A percentile compares a stretch with the other conserved stretches of the same genome.
Evolutionary conservation across 2,888 invertebrate genomes (phyloP).

Genomic region (Eupithecia vulgata): DNA sequence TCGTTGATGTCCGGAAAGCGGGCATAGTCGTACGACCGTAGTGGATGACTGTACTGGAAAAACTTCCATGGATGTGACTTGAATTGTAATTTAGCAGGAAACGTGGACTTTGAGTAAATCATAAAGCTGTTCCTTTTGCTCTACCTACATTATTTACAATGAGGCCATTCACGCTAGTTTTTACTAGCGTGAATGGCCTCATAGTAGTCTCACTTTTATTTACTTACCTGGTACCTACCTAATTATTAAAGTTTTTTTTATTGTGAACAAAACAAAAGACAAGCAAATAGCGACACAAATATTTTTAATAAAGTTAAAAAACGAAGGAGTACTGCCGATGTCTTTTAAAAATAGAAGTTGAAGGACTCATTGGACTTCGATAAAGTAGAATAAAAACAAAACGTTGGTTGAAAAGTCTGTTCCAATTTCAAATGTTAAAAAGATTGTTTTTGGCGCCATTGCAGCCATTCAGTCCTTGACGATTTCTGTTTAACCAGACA

Average conservation of each 20-base stretch:
- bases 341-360: background rate
- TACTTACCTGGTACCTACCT: background rate
- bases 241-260: background rate
- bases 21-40: slow-evolving; percentile 49
- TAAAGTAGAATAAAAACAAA: background rate
- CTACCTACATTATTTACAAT: background rate
- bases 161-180: background rate
- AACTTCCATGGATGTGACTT: slow-evolving; percentile 40
- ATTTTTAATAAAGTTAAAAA: no score
- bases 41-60: slow-evolving; percentile 48
- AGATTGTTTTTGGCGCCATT: background rate
- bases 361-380: background rate
- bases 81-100: slow-evolving; percentile 44
- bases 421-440: background rate
- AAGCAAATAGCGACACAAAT: background rate
- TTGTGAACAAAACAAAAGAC: background rate
- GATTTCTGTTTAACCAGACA: background rate
- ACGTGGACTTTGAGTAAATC: slow-evolving; percentile 31
- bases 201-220: background rate
- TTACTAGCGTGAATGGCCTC: no score
- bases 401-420: background rate
- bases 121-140: slow-evolving; percentile 15
- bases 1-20: slow-evolving; percentile 49
- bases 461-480: background rate
- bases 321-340: background rate